Conservation (phyloP, 2,113 vertebrate genomes). For the Puffinus mauretanicus region DNA sequence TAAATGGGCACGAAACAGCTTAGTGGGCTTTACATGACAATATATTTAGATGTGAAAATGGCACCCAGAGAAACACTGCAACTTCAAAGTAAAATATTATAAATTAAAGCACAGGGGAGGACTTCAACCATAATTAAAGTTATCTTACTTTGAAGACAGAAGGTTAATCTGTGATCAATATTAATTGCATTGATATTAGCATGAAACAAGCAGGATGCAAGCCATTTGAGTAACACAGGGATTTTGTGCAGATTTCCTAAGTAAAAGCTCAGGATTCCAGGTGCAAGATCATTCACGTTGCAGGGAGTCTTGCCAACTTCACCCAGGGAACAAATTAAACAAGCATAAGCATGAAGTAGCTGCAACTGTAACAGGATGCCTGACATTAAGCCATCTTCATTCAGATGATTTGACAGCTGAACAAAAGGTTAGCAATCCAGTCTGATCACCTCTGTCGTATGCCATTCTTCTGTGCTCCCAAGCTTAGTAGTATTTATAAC, state of each 20-base stretch:
- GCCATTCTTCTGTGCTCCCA: neutral
- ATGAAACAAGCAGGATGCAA: neutral
- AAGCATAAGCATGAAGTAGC: neutral
- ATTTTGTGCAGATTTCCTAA: neutral
- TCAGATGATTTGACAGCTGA: neutral
- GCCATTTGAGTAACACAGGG: neutral
- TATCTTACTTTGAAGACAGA: neutral
- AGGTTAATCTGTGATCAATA: neutral
- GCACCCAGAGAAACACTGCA: neutral
- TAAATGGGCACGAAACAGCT: neutral
- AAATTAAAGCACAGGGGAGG: neutral
- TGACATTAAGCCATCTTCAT: neutral
- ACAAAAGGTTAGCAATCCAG: neutral
- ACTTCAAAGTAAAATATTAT: slow-evolving; percentile 8
- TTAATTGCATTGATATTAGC: neutral
- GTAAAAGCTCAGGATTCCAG: neutral
- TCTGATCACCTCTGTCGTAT: neutral
- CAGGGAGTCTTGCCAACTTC: neutral
- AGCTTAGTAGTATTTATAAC: neutral
- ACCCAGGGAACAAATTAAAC: neutral
- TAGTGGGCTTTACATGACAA: neutral
- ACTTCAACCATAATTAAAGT: neutral
- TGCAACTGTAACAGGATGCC: neutral
- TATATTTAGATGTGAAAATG: neutral
- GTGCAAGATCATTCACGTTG: neutral